phyloP scores from a whole-genome alignment of 2,888 invertebrate species.

The Pseudanteris insignis region DNA sequence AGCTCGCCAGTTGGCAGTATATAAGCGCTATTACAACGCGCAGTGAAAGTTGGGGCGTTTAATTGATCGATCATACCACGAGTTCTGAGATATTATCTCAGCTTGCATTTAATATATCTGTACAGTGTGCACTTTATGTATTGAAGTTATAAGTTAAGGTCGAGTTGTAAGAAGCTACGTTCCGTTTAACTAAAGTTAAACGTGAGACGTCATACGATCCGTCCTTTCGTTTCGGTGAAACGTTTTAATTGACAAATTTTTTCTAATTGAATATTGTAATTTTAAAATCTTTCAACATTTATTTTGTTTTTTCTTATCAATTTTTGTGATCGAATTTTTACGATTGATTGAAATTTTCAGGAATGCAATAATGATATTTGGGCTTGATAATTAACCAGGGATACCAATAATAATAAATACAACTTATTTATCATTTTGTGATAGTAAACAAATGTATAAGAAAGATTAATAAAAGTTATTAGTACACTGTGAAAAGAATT shows the following conservation, averaged over 20 bases:
- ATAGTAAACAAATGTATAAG: too few species aligned
- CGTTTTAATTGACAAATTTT: neutral
- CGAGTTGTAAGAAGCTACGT: slow-evolving; percentile 13
- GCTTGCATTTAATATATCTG: slow-evolving; percentile 26
- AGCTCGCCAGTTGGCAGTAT: too few species aligned
- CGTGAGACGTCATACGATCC: slow-evolving; percentile 4
- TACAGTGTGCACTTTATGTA: slow-evolving; percentile 22
- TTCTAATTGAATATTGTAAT: neutral
- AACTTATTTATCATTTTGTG: too few species aligned
- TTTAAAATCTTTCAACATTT: neutral
- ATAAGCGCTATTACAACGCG: too few species aligned
- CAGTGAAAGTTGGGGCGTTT: slow-evolving; percentile 17
- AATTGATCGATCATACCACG: slow-evolving; percentile 31
- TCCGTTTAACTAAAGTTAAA: slow-evolving; percentile 26
- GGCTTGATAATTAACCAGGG: too few species aligned
- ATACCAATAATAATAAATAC: too few species aligned
- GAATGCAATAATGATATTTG: too few species aligned
- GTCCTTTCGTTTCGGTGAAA: neutral
- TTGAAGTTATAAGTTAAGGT: slow-evolving; percentile 35
- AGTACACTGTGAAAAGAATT: too few species aligned
- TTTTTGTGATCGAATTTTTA: neutral
- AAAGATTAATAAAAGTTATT: too few species aligned
- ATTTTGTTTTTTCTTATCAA: too few species aligned
- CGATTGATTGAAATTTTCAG: too few species aligned
- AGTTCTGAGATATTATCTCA: slow-evolving; percentile 35